phyloP scores from a whole-genome alignment of 2,797 vertebrate genomes.

The Smutsia gigantea region DNA sequence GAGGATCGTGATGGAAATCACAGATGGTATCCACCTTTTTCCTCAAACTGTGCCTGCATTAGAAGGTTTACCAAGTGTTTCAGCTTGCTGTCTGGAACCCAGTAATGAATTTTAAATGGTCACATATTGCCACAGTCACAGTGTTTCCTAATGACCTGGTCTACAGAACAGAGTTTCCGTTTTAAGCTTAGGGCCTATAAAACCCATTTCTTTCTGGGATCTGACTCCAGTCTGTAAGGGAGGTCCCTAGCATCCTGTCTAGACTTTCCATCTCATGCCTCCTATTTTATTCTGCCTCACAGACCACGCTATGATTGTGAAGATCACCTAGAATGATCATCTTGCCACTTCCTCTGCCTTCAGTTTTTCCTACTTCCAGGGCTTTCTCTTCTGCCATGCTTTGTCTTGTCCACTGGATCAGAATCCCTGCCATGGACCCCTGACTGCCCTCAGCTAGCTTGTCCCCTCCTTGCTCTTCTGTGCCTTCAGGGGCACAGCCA shows the following conservation, averaged over 20 bases:
- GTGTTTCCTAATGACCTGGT: not conserved
- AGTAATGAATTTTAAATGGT: not conserved
- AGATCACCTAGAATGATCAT: not conserved
- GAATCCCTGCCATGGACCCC: not conserved
- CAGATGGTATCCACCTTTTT: not conserved
- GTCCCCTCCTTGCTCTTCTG: not conserved
- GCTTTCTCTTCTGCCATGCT: not conserved
- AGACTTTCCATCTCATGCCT: not conserved
- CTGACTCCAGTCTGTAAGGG: not conserved
- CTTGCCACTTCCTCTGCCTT: not conserved
- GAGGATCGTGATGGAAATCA: not conserved
- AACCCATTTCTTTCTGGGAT: not conserved
- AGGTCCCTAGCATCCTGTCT: not conserved
- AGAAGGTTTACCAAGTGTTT: not conserved
- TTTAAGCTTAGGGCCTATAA: not conserved
- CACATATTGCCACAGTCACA: not conserved
- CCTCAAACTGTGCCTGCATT: not conserved
- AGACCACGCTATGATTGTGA: not conserved
- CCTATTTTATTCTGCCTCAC: accelerated
- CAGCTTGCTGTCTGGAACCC: not conserved
- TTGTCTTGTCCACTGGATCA: not conserved
- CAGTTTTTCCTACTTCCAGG: not conserved
- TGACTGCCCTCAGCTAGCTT: not conserved
- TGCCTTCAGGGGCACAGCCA: not conserved
- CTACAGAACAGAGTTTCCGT: not conserved